Evolutionary conservation across 2,888 invertebrate genomes (phyloP).

Genomic region (Clepsis dumicolana): DNA sequence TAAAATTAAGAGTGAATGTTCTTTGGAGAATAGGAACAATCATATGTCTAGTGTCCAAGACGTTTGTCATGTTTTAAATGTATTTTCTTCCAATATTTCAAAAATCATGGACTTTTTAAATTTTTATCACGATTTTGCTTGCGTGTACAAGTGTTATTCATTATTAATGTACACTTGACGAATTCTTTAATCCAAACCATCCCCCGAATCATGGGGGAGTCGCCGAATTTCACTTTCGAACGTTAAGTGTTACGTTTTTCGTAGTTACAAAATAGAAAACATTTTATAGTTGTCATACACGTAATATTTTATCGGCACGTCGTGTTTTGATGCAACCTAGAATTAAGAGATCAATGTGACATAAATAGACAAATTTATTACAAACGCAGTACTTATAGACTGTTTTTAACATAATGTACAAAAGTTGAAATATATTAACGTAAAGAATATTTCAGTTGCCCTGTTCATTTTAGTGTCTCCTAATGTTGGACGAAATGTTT

Average conservation of each 20-base stretch:
- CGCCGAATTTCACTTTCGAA: slow-evolving; percentile 13
- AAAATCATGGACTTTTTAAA: slow-evolving; percentile 31
- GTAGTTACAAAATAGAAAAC: slow-evolving; percentile 32
- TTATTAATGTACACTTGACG: slow-evolving; percentile 31
- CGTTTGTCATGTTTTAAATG: slow-evolving; percentile 32
- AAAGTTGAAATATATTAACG: slow-evolving; percentile 35
- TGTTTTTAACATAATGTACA: slow-evolving; percentile 41
- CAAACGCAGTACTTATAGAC: slow-evolving; percentile 30
- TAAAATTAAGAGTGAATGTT: slow-evolving; percentile 36
- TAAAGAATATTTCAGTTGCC: slow-evolving; percentile 27
- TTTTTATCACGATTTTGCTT: slow-evolving; percentile 33
- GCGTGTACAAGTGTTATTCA: slow-evolving; percentile 35
- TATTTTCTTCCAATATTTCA: slow-evolving; percentile 26
- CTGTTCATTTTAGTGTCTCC: slow-evolving; percentile 24
- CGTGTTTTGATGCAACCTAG: slow-evolving; percentile 61
- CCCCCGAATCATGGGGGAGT: slow-evolving; percentile 1
- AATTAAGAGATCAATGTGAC: slow-evolving; percentile 40
- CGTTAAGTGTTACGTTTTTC: slow-evolving; percentile 30
- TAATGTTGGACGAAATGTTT: slow-evolving; percentile 25
- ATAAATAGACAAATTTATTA: slow-evolving; percentile 39
- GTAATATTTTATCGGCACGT: slow-evolving; percentile 59
- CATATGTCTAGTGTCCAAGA: slow-evolving; percentile 19
- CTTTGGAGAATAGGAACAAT: slow-evolving; percentile 24
- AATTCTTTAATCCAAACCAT: slow-evolving; percentile 26
- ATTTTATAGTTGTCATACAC: slow-evolving; percentile 36